Evolutionary conservation across 2,888 invertebrate genomes (phyloP).

Genomic region (Electrophaes corylata): DNA sequence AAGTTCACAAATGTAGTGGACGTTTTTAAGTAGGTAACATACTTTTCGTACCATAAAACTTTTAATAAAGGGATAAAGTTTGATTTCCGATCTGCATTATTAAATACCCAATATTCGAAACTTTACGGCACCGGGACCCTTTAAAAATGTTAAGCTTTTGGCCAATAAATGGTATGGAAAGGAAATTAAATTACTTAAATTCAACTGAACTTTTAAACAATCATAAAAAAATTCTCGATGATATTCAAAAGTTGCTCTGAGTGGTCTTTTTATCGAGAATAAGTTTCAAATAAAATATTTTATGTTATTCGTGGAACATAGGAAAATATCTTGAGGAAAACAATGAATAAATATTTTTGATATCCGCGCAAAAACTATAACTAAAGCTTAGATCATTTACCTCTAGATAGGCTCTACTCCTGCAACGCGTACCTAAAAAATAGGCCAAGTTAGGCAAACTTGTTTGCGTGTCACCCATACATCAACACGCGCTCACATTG

Average conservation of each 20-base stretch:
- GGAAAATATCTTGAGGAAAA: not conserved
- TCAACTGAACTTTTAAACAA: constrained; percentile 34
- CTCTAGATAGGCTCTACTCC: no score
- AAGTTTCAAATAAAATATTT: constrained; percentile 14
- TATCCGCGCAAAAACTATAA: not conserved
- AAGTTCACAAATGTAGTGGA: no score
- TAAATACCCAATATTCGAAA: constrained; percentile 17
- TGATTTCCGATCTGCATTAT: constrained; percentile 12
- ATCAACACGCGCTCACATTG: no score
- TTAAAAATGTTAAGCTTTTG: constrained; percentile 31
- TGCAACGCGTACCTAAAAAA: no score
- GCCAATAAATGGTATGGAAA: constrained; percentile 35
- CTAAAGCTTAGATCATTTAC: no score
- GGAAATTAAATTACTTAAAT: constrained; percentile 39
- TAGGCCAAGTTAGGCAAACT: no score
- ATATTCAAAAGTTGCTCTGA: constrained; percentile 26
- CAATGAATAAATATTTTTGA: not conserved
- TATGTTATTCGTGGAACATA: not conserved
- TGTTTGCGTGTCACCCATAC: no score
- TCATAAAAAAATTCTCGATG: constrained; percentile 27
- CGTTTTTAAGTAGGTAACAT: not conserved
- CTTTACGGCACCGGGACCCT: constrained; percentile 20
- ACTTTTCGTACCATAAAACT: not conserved
- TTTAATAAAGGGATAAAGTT: constrained; percentile 8
- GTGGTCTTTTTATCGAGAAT: constrained; percentile 12